A percentile compares a stretch with the other conserved stretches of the same genome.
These are phyloP conservation scores for Diglossa brunneiventris DNA, from an alignment of 2,113 vertebrate species.

Conservation along the genomic window DNA sequence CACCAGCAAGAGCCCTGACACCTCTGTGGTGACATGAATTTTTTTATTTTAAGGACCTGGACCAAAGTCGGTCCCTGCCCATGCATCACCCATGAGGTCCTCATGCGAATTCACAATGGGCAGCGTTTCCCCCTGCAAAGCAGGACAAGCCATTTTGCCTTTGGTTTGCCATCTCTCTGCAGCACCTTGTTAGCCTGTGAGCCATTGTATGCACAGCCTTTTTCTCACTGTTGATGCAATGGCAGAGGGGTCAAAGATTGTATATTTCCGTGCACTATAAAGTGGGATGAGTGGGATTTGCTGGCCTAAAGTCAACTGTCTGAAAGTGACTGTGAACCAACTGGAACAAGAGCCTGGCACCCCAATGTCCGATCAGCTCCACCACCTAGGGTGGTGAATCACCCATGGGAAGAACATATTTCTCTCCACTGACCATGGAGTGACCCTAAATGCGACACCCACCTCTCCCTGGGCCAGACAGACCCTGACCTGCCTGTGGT, in stretches of 20 bases:
- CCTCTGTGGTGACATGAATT: not conserved
- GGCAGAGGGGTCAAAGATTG: not conserved
- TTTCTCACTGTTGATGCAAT: not conserved
- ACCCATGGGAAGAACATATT: fast-evolving
- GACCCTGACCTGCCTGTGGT: not conserved
- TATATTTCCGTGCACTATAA: fast-evolving
- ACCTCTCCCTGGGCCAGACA: not conserved
- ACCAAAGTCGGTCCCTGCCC: not conserved
- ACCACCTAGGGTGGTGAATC: not conserved
- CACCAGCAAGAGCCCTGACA: not conserved
- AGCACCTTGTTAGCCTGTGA: not conserved
- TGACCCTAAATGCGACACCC: not conserved
- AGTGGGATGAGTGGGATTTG: not conserved
- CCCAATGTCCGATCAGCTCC: fast-evolving
- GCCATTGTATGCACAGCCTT: not conserved
- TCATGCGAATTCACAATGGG: not conserved
- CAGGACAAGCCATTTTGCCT: not conserved
- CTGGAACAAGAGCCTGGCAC: not conserved
- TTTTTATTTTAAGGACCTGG: not conserved
- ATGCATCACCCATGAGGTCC: not conserved
- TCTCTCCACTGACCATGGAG: not conserved
- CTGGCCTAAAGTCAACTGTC: not conserved
- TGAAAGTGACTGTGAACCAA: not conserved
- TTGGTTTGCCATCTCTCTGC: not conserved
- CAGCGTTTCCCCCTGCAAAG: not conserved